Evolutionary conservation across 2,888 invertebrate genomes (phyloP).

Genomic region (Athetis lepigone): DNA sequence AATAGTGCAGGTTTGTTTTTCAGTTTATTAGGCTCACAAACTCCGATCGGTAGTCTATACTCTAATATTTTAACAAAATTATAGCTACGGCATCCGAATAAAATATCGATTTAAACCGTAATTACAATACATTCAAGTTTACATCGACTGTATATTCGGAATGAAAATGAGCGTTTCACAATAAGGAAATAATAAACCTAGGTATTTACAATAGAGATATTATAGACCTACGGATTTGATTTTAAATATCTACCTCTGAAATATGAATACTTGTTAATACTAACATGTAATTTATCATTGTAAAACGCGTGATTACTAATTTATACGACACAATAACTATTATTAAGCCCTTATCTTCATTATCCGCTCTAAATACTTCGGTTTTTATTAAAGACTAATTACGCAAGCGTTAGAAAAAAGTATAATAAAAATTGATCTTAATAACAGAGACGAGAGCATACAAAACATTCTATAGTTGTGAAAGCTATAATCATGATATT

Average conservation of each 20-base stretch:
- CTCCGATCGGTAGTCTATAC: neutral
- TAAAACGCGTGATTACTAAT: slow-evolving; percentile 33
- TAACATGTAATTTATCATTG: slow-evolving; percentile 27
- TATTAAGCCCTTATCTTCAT: slow-evolving; percentile 40
- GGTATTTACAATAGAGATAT: slow-evolving; percentile 29
- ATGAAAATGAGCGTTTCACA: slow-evolving; percentile 24
- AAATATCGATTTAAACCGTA: slow-evolving; percentile 37
- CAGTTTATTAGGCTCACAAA: slow-evolving; percentile 8
- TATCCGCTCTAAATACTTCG: slow-evolving; percentile 52
- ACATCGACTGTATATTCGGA: slow-evolving; percentile 29
- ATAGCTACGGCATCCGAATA: slow-evolving; percentile 39
- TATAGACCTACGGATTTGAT: slow-evolving; percentile 6
- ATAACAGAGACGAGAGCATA: slow-evolving; percentile 44
- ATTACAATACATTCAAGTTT: slow-evolving; percentile 29
- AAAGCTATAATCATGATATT: slow-evolving; percentile 64
- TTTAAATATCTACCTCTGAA: slow-evolving; percentile 12
- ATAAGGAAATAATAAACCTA: slow-evolving; percentile 28
- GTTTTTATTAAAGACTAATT: slow-evolving; percentile 41
- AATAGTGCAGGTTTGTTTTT: neutral
- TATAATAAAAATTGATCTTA: slow-evolving; percentile 43
- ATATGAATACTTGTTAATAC: slow-evolving; percentile 24
- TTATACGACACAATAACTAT: slow-evolving; percentile 33
- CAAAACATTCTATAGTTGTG: slow-evolving; percentile 48
- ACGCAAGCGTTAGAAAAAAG: slow-evolving; percentile 41
- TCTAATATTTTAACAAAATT: slow-evolving; percentile 32